A percentile compares a stretch with the other conserved stretches of the same genome.
phyloP scores from a whole-genome alignment of 2,113 vertebrate species.

The Chloropsis hardwickii region DNA sequence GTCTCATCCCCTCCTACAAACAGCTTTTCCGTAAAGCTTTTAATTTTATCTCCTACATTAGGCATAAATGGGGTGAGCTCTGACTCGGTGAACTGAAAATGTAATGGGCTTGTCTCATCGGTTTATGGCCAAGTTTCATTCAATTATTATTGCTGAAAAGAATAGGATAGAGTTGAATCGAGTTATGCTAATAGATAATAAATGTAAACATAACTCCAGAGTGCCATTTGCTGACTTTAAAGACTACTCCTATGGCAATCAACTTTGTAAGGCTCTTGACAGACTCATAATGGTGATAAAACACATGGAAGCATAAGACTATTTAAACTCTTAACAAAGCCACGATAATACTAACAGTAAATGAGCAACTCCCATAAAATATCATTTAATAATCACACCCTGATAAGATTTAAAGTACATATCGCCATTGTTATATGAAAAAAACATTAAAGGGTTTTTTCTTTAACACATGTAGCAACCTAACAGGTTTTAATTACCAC shows the following conservation, averaged over 20 bases:
- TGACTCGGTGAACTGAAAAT: conserved; percentile 23
- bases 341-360: conserved; percentile 82
- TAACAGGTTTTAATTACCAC: conserved; percentile 80
- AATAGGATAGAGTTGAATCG: conserved; percentile 32
- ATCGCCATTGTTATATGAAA: conserved; percentile 74
- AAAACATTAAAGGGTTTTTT: conserved; percentile 74
- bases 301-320: conserved; percentile 75
- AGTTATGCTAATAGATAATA: conserved; percentile 63
- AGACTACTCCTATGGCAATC: conserved; percentile 74
- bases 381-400: conserved; percentile 81
- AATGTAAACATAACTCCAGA: conserved; percentile 56
- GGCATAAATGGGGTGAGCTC: not conserved
- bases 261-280: conserved; percentile 76
- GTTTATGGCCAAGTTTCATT: conserved; percentile 13
- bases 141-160: conserved; percentile 1
- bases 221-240: conserved; percentile 71
- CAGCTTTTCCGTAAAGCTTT: not conserved
- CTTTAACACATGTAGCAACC: conserved; percentile 75
- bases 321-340: conserved; percentile 83
- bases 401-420: conserved; percentile 85
- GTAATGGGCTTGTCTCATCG: conserved; percentile 23
- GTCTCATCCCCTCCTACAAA: not conserved
- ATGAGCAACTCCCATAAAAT: conserved; percentile 83
- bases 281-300: conserved; percentile 81
- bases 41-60: conserved; percentile 28